Evolutionary conservation across 2,888 invertebrate genomes (phyloP).

Genomic region (Sinelater perroti): DNA sequence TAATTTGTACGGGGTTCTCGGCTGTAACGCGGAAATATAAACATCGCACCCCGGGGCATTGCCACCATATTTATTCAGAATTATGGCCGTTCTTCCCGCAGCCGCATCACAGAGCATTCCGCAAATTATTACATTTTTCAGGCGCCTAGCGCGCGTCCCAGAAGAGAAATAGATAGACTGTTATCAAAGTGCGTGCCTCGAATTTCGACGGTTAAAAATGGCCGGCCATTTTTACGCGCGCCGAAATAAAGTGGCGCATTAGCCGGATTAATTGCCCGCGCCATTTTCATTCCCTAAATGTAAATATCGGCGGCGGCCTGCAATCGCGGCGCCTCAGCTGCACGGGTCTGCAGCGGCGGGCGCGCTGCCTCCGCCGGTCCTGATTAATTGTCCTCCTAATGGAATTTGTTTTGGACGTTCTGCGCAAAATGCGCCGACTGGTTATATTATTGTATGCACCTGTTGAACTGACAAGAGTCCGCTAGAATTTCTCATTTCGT

Average conservation of each 20-base stretch:
- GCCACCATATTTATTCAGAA: conserved; percentile 22
- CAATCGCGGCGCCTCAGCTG: not conserved
- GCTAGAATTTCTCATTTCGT: too few relatives aligned
- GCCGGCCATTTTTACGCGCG: conserved; percentile 46
- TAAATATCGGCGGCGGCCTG: conserved; percentile 22
- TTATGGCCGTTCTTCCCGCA: conserved; percentile 28
- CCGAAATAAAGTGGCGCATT: conserved; percentile 47
- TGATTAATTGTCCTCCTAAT: conserved; percentile 17
- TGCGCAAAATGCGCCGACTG: conserved; percentile 27
- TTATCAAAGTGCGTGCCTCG: conserved; percentile 46
- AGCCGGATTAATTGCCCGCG: conserved; percentile 46
- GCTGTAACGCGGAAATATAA: conserved; percentile 18
- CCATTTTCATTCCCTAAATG: conserved; percentile 26
- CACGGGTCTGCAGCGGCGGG: not conserved
- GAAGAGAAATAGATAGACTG: conserved; percentile 42
- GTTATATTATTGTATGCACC: conserved; percentile 43
- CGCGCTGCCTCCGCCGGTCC: not conserved
- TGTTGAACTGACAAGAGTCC: conserved; percentile 44
- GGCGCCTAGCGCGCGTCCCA: conserved; percentile 33
- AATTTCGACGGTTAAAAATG: conserved; percentile 46
- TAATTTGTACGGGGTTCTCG: conserved; percentile 11
- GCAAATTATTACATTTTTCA: conserved; percentile 46
- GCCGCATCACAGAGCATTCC: conserved; percentile 42
- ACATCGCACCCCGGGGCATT: conserved; percentile 16
- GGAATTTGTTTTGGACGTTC: conserved; percentile 22